A percentile compares a stretch with the other conserved stretches of the same genome.
Evolutionary conservation across 2,113 vertebrate genomes (phyloP).

Genomic region (Polyodon spathula): DNA sequence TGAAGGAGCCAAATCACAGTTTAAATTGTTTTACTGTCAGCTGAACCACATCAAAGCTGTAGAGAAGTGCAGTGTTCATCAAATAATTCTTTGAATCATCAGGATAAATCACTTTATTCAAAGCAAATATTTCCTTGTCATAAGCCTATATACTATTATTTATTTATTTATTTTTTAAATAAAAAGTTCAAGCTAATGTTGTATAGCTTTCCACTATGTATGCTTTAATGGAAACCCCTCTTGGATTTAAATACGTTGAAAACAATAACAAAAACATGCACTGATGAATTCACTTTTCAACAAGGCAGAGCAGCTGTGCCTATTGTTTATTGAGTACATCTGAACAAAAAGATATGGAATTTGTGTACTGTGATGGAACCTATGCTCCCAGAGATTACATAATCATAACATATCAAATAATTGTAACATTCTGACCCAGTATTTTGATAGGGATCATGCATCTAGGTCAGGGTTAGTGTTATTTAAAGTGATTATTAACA

Average conservation of each 20-base stretch:
- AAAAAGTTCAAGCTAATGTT: slow-evolving; percentile 29
- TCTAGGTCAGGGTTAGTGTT: too few species aligned
- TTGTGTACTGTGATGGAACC: too few species aligned
- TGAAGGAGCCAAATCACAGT: slow-evolving; percentile 18
- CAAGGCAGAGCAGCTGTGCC: slow-evolving; percentile 30
- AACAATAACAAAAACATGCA: slow-evolving; percentile 28
- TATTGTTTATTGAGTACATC: neutral
- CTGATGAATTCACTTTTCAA: slow-evolving; percentile 20
- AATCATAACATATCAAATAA: too few species aligned
- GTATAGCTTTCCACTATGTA: slow-evolving; percentile 18
- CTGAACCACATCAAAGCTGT: slow-evolving; percentile 38
- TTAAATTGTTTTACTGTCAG: slow-evolving; percentile 40
- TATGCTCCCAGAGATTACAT: too few species aligned
- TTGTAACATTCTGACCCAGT: too few species aligned
- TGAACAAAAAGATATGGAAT: neutral
- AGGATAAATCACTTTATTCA: slow-evolving; percentile 46
- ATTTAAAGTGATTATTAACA: too few species aligned
- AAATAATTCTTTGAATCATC: slow-evolving; percentile 46
- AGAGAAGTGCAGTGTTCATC: slow-evolving; percentile 31
- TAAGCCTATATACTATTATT: slow-evolving; percentile 30
- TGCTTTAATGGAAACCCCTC: neutral
- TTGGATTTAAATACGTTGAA: slow-evolving; percentile 19
- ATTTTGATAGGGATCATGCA: too few species aligned
- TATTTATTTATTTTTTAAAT: slow-evolving; percentile 26
- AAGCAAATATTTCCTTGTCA: slow-evolving; percentile 42